Evolutionary conservation across 2,888 invertebrate genomes (phyloP).

Genomic region (Pristionchus fissidentatus): DNA sequence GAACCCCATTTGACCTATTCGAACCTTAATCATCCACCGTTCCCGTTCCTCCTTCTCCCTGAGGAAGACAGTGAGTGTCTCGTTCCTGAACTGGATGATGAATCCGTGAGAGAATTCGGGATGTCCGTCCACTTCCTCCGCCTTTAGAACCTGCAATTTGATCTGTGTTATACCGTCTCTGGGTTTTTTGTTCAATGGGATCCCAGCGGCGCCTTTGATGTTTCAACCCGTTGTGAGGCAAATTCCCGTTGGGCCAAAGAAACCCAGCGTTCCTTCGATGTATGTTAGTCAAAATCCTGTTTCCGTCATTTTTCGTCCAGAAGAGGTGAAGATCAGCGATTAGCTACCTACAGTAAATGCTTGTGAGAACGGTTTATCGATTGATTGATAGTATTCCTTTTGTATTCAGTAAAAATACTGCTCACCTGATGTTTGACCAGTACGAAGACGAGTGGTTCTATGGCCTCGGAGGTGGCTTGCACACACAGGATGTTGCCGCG

Average conservation of each 20-base stretch:
- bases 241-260: too few species aligned
- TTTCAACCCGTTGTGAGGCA: too few species aligned
- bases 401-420: neutral
- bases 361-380: too few species aligned
- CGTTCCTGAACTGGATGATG: constrained; percentile 45
- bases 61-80: constrained; percentile 53
- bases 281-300: too few species aligned
- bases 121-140: neutral
- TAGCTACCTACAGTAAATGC: too few species aligned
- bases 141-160: constrained; percentile 42
- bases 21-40: constrained; percentile 73
- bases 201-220: too few species aligned
- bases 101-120: constrained; percentile 45
- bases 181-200: neutral
- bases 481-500: constrained; percentile 43
- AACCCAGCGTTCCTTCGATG: too few species aligned
- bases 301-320: too few species aligned
- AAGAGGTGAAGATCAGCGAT: too few species aligned
- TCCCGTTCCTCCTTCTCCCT: constrained; percentile 62
- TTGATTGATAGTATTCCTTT: too few species aligned
- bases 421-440: constrained; percentile 45
- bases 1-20: too few species aligned
- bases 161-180: neutral
- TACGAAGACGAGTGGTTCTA: constrained; percentile 45
- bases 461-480: constrained; percentile 26